A percentile compares a stretch with the other conserved stretches of the same genome.
Conservation (phyloP, 2,113 vertebrate species). For the Choloepus hoffmanni region DNA sequence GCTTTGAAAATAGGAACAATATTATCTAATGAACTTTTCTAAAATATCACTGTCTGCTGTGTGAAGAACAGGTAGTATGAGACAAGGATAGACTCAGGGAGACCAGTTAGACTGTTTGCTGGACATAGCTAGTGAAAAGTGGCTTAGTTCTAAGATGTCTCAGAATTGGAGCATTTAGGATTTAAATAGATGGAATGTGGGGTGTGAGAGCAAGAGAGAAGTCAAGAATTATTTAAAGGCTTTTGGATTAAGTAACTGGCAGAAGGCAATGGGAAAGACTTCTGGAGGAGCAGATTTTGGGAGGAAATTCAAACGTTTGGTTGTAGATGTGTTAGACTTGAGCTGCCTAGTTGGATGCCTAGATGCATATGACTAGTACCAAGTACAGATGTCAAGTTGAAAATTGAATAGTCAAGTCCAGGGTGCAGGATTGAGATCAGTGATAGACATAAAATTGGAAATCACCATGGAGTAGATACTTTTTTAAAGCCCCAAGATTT, state of each 20-base stretch:
- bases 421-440: not conserved
- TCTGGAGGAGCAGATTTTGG: slow-evolving; percentile 26
- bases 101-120: not conserved
- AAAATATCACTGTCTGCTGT: not conserved
- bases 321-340: not conserved
- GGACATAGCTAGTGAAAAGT: not conserved
- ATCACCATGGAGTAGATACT: not conserved
- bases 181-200: not conserved
- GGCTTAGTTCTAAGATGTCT: not conserved
- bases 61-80: not conserved
- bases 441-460: not conserved
- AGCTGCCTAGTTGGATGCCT: not conserved
- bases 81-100: not conserved
- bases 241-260: not conserved
- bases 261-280: slow-evolving; percentile 26
- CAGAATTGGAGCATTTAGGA: not conserved
- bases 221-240: not conserved
- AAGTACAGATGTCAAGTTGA: not conserved
- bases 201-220: not conserved
- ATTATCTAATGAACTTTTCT: not conserved
- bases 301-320: slow-evolving; percentile 46
- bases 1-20: not conserved
- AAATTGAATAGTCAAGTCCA: slow-evolving; percentile 13
- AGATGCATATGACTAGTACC: not conserved
- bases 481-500: not conserved